phyloP scores from a whole-genome alignment of 2,888 invertebrate species.

The Aspidiotus rigidus region DNA sequence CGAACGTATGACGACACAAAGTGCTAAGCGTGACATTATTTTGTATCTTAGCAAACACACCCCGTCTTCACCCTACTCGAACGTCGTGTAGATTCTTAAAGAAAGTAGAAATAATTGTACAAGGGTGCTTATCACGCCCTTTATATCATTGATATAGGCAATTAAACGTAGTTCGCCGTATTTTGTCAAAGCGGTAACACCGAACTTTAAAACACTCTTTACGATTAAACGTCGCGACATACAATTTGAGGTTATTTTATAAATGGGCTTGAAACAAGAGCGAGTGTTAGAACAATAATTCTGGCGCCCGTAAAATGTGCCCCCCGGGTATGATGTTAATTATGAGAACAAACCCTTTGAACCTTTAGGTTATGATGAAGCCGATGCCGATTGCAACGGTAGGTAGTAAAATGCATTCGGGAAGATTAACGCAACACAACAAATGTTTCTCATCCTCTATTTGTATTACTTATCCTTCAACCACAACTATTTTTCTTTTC shows the following conservation, averaged over 20 bases:
- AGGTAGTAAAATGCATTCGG: no score
- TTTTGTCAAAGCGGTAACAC: background rate
- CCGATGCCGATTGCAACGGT: slow-evolving; percentile 19
- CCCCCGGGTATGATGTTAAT: slow-evolving; percentile 28
- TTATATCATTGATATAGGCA: slow-evolving; percentile 20
- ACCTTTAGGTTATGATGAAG: slow-evolving; percentile 27
- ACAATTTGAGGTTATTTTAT: slow-evolving; percentile 30
- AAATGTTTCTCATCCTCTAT: no score
- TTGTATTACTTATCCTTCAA: no score
- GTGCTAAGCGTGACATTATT: no score
- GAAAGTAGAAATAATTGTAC: slow-evolving; percentile 4
- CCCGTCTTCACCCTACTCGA: background rate
- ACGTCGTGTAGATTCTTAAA: background rate
- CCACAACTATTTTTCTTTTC: no score
- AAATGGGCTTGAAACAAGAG: slow-evolving; percentile 25
- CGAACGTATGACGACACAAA: no score
- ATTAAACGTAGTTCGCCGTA: slow-evolving; percentile 16
- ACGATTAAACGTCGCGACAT: slow-evolving; percentile 22
- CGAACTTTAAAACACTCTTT: slow-evolving; percentile 11
- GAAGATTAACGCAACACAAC: no score
- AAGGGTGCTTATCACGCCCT: slow-evolving; percentile 24
- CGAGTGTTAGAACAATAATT: slow-evolving; percentile 27
- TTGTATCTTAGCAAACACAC: no score
- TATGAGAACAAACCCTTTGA: slow-evolving; percentile 26
- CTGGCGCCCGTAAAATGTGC: slow-evolving; percentile 29